These are phyloP conservation scores for Pollenia griseotomentosa DNA, from an alignment of 2,888 invertebrate species.

Conservation along the genomic window DNA sequence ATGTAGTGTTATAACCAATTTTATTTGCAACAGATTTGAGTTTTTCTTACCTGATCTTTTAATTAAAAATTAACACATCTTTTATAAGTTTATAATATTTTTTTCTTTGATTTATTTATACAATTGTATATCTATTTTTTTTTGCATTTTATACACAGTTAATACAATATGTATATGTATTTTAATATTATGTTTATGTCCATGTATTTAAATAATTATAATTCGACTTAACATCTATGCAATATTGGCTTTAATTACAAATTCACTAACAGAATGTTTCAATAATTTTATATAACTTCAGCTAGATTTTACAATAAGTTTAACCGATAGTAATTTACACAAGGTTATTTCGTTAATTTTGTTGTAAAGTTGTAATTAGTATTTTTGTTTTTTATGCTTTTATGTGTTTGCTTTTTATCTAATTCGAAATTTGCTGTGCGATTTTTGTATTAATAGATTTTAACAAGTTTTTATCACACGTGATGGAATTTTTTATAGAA, in stretches of 20 bases:
- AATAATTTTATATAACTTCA: neutral
- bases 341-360: no score
- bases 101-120: conserved; percentile 5
- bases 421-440: no score
- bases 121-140: neutral
- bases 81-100: conserved; percentile 11
- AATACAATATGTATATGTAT: conserved; percentile 6
- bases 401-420: no score
- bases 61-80: neutral
- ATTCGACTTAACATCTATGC: neutral
- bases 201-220: neutral
- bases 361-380: no score
- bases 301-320: no score
- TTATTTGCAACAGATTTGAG: no score
- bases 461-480: no score
- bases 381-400: neutral
- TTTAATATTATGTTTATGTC: neutral
- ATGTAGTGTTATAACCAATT: no score
- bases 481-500: no score
- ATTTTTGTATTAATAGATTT: no score
- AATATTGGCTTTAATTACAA: conserved; percentile 4
- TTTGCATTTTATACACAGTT: conserved; percentile 32
- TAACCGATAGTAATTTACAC: no score
- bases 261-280: conserved; percentile 30
- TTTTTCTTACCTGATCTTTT: no score